phyloP scores from a whole-genome alignment of 2,888 invertebrate genomes.

The Epinotia ramella region DNA sequence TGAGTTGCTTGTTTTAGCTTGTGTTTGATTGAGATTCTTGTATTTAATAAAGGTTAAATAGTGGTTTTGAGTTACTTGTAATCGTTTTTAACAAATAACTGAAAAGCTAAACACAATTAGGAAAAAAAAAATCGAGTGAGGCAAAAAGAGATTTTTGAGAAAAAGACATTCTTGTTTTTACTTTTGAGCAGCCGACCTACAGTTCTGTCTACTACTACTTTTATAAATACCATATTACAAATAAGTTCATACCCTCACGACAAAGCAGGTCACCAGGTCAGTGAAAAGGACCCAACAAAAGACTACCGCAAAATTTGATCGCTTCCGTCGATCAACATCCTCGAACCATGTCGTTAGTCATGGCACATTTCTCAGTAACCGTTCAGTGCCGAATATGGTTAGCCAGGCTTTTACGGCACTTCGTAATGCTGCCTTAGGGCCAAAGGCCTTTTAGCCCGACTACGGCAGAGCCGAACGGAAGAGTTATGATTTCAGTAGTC shows the following conservation, averaged over 20 bases:
- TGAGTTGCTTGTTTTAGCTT: too few species aligned
- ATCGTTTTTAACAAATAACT: too few species aligned
- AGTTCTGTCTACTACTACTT: too few species aligned
- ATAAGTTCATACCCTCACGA: not conserved
- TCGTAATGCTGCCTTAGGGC: not conserved
- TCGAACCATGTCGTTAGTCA: conserved; percentile 29
- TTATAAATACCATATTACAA: not conserved
- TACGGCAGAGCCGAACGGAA: not conserved
- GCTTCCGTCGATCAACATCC: conserved; percentile 20
- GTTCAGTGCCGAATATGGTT: conserved; percentile 22
- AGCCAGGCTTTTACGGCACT: not conserved
- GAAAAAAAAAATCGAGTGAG: not conserved
- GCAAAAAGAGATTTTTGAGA: too few species aligned
- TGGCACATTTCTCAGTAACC: conserved; percentile 27
- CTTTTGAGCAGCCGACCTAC: too few species aligned
- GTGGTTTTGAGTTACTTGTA: too few species aligned
- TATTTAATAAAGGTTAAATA: too few species aligned
- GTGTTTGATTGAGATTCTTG: too few species aligned
- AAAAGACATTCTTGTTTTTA: too few species aligned
- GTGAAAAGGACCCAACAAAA: conserved; percentile 13
- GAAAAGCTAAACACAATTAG: not conserved
- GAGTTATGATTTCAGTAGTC: not conserved
- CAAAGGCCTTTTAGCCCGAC: not conserved
- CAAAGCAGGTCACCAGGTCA: conserved; percentile 1
- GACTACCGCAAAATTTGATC: conserved; percentile 14